Conservation (phyloP, 2,113 vertebrate species). For the Psittacula cyanocephala region DNA sequence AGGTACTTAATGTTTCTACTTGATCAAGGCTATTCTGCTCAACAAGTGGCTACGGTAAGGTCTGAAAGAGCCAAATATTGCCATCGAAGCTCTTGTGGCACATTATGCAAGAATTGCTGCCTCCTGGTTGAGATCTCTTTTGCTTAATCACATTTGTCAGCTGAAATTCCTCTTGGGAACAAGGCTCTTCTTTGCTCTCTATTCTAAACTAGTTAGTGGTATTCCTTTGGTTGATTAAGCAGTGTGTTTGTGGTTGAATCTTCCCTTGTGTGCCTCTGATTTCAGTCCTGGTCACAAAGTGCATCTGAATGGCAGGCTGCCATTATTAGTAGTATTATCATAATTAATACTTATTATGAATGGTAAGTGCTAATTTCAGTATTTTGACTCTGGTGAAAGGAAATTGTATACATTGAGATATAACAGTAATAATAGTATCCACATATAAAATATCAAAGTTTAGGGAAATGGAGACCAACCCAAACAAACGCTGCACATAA, state of each 20-base stretch:
- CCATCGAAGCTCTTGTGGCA: background rate
- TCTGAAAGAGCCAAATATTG: background rate
- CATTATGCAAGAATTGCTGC: fast-evolving
- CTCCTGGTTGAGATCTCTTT: background rate
- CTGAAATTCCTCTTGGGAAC: background rate
- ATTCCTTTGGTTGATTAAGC: background rate
- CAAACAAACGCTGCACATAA: background rate
- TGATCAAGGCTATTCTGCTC: background rate
- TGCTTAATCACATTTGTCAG: background rate
- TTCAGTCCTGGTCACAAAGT: background rate
- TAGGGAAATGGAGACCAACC: background rate
- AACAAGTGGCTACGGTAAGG: background rate
- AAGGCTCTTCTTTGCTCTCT: background rate
- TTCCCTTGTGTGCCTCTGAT: background rate
- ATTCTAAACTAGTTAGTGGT: background rate
- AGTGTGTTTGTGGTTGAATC: background rate
- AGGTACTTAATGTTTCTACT: background rate
- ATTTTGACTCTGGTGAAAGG: background rate
- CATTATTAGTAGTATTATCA: background rate
- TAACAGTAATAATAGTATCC: background rate
- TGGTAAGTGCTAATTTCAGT: background rate
- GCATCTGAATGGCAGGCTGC: background rate
- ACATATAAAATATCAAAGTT: background rate
- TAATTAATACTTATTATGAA: background rate
- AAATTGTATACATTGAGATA: background rate